Percentiles rank a stretch among this genome's conserved stretches.
These are phyloP conservation scores for Leptopterna dolabrata DNA, from an alignment of 2,888 invertebrate species.

Conservation along the genomic window DNA sequence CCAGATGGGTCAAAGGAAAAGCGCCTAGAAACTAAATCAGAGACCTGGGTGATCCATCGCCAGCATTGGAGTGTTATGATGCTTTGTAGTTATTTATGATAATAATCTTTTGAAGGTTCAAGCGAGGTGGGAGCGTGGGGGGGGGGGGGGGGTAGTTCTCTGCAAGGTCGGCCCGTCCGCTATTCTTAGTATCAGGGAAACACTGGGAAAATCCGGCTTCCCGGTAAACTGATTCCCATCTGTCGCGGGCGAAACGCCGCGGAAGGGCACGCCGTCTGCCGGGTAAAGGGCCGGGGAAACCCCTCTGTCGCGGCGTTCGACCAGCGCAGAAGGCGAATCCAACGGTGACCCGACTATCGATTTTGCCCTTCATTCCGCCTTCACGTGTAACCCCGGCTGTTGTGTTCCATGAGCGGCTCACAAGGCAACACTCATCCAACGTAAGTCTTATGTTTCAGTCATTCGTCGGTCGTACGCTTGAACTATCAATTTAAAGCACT, in stretches of 20 bases:
- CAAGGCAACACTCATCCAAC: neutral
- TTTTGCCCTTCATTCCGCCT: slow-evolving; percentile 14
- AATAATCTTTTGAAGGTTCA: neutral
- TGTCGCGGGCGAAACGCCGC: too few relatives aligned
- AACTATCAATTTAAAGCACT: too few relatives aligned
- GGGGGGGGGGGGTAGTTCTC: neutral
- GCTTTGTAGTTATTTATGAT: too few relatives aligned
- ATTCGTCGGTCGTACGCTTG: too few relatives aligned
- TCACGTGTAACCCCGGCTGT: neutral
- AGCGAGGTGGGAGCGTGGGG: too few relatives aligned
- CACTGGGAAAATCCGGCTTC: neutral
- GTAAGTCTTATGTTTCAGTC: neutral
- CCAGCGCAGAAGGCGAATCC: neutral
- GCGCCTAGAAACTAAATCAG: too few relatives aligned
- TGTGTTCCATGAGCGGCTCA: slow-evolving; percentile 1
- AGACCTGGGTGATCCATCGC: too few relatives aligned
- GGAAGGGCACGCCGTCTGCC: neutral
- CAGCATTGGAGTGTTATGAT: too few relatives aligned
- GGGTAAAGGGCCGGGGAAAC: neutral
- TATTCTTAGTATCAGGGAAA: neutral
- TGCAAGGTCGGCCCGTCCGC: neutral
- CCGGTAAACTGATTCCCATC: neutral
- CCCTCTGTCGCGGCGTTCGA: neutral
- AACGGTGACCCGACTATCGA: slow-evolving; percentile 23
- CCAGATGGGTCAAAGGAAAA: too few relatives aligned